Conservation (phyloP, 2,113 vertebrate species). For the Onychostruthus taczanowskii region DNA sequence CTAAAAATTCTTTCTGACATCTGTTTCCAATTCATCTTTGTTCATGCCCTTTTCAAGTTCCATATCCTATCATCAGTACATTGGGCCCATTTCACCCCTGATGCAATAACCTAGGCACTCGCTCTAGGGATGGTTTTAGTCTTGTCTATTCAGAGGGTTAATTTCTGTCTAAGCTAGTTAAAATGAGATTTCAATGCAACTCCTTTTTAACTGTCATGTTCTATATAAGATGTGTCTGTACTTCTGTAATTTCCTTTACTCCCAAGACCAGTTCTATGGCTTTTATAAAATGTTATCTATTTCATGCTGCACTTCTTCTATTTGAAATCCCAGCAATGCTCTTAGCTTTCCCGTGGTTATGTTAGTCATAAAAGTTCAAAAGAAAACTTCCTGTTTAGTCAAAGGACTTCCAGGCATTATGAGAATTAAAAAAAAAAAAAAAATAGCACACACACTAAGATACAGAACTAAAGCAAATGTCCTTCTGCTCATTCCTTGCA, state of each 20-base stretch:
- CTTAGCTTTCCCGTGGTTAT: not conserved
- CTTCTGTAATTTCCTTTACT: not conserved
- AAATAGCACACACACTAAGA: not conserved
- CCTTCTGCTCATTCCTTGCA: not conserved
- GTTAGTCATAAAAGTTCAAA: not conserved
- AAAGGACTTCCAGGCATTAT: not conserved
- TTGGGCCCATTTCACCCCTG: not conserved
- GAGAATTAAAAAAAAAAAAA: not conserved
- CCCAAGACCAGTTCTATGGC: not conserved
- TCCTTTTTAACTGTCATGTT: not conserved
- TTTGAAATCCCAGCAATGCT: not conserved
- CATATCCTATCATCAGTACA: not conserved
- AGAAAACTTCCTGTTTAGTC: not conserved
- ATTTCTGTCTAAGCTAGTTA: constrained; percentile 1
- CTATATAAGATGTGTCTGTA: not conserved
- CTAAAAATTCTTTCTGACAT: constrained; percentile 30
- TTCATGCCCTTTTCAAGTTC: not conserved
- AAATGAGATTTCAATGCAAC: not conserved
- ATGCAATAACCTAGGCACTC: not conserved
- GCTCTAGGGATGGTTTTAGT: not conserved
- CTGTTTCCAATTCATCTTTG: constrained; percentile 21
- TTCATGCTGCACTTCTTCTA: not conserved
- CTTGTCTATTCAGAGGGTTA: constrained; percentile 8
- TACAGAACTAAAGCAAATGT: not conserved
- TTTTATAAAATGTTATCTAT: not conserved